Percentiles rank a stretch among this genome's conserved stretches.
phyloP scores from a whole-genome alignment of 2,797 vertebrate species.

The Alcedo quadribrachys region DNA sequence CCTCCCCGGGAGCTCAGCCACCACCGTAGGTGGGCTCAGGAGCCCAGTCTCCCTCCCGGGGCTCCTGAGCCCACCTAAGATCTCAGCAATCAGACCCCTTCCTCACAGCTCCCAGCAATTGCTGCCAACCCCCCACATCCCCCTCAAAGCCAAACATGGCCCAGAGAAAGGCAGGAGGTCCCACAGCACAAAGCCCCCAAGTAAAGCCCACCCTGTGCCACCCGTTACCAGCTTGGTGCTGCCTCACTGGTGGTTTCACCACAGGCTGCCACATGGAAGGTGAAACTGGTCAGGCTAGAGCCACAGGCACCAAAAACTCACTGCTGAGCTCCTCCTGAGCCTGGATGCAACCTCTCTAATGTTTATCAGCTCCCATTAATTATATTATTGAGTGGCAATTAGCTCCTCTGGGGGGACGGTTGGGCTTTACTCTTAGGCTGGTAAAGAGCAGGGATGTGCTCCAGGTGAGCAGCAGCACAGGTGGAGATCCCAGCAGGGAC shows the following conservation, averaged over 20 bases:
- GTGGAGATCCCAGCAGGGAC: neutral
- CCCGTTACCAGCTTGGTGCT: accelerated
- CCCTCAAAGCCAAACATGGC: neutral
- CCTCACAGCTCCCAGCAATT: accelerated
- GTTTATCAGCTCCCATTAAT: neutral
- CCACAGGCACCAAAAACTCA: neutral
- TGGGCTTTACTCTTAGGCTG: neutral
- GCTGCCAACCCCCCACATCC: accelerated
- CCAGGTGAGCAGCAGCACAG: accelerated
- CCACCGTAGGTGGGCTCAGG: neutral
- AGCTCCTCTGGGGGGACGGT: neutral
- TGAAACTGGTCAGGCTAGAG: neutral
- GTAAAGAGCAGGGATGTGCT: neutral
- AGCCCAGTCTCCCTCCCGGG: accelerated
- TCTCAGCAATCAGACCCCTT: neutral
- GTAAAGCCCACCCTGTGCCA: accelerated
- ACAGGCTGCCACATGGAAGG: accelerated
- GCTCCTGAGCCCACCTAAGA: accelerated
- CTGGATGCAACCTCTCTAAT: too few relatives aligned
- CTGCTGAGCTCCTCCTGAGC: neutral
- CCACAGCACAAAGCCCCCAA: neutral
- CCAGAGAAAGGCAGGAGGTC: neutral
- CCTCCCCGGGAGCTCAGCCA: neutral
- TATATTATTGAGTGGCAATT: neutral
- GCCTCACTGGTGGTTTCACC: accelerated